phyloP scores from a whole-genome alignment of 2,113 vertebrate species.

The Odocoileus virginianus region DNA sequence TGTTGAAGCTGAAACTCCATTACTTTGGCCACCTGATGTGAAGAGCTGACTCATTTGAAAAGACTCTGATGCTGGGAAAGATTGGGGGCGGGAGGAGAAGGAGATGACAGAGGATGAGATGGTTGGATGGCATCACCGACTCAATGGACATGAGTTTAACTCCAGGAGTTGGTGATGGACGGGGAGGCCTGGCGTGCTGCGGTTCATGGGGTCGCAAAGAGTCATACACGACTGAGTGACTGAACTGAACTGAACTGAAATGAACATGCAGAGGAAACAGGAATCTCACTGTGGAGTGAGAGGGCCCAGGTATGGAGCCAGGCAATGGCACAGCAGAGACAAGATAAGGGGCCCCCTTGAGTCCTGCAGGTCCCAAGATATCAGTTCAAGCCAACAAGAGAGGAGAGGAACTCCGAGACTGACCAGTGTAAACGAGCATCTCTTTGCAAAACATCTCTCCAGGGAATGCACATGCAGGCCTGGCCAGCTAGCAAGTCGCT shows the following conservation, averaged over 20 bases:
- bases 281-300: conserved; percentile 62
- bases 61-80: no score
- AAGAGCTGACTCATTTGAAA: no score
- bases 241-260: conserved; percentile 40
- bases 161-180: no score
- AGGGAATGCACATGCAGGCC: neutral
- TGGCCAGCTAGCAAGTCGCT: neutral
- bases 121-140: no score
- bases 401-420: neutral
- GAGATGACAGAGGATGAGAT: no score
- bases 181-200: no score
- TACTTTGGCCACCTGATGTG: no score
- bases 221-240: no score
- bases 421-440: neutral
- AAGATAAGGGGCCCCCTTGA: fast-evolving
- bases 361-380: neutral
- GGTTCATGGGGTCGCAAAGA: no score
- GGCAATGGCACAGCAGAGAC: neutral
- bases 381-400: neutral
- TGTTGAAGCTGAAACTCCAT: no score
- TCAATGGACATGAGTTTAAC: no score
- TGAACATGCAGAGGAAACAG: conserved; percentile 73
- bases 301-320: conserved; percentile 71
- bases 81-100: no score
- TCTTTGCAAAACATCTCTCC: neutral